Evolutionary conservation across 2,113 vertebrate genomes (phyloP), one percentile per base, ranked within the genome.

Genomic region (Eulemur macaco): DNA sequence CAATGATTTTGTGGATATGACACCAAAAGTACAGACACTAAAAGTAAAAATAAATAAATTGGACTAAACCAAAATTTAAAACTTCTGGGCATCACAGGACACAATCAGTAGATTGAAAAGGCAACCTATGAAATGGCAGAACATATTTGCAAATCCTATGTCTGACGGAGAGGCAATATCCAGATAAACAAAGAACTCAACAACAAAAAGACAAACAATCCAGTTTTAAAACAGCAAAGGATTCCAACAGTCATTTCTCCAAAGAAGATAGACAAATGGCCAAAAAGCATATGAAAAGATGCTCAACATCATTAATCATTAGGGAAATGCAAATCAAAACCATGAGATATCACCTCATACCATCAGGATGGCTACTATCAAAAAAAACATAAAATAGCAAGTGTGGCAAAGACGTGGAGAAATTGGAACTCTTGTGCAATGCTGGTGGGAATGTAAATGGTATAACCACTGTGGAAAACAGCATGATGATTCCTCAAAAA

Each of bases 291-390:
- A 91, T 83, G 34, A 86, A 91, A 89, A 83, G 60, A 87, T 31
- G 9, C 56, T 83, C 68, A 77, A 83, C 6, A 37, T 71, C 63
- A 73, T 23, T 63, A 84, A 66, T 52, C 29, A 77, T 54, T 66
- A 89, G 8, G 34, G 64, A 78, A 91, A 71, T 71, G 20, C 52
- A 91, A 77, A 90, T 84, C 45, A 91, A 94, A 94, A 96, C 83
- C 27, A 47, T 25, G 27, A 47, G 10, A 45, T 13, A 92, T 5
- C 21, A 47, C 29, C 31, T 84, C 69, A 83, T 17, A 64, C 27
- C 21, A 73, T 37, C 8, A 52, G 45, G 54, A 91, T 50, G 47
- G 34, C 34, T 64, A 93, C 7, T 39, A 64, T 37, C 11, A 90
- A n/a, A 58, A 86, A 86, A 63, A 25, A 47, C 27, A 86, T 64